Percentiles rank a stretch among this genome's conserved stretches.
phyloP scores from a whole-genome alignment of 2,888 invertebrate genomes.

The Sialis fuliginosa region DNA sequence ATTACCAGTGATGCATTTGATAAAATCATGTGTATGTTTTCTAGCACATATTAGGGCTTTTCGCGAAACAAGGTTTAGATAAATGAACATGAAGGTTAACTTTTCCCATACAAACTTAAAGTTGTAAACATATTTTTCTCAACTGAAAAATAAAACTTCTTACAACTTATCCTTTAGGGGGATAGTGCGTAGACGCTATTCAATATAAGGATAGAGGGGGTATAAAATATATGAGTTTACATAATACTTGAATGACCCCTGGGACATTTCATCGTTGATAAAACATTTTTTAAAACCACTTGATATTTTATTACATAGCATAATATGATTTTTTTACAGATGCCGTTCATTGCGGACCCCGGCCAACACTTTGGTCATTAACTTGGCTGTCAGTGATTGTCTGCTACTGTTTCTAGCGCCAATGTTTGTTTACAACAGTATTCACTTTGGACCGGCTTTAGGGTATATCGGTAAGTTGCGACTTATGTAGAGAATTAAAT shows the following conservation, averaged over 20 bases:
- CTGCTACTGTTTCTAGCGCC: constrained; percentile 55
- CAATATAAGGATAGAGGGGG: neutral
- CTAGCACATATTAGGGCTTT: too few species aligned
- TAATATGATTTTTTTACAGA: constrained; percentile 29
- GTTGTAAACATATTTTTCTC: neutral
- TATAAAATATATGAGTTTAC: neutral
- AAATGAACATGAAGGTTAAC: too few species aligned
- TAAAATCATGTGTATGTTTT: too few species aligned
- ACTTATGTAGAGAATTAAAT: too few species aligned
- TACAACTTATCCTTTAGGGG: neutral
- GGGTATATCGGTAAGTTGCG: constrained; percentile 43
- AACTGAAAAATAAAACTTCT: neutral
- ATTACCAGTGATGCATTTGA: too few species aligned
- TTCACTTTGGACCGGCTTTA: constrained; percentile 50
- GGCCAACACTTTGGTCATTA: constrained; percentile 55
- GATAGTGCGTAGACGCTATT: neutral
- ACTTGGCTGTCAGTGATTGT: constrained; percentile 58
- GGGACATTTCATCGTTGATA: neutral
- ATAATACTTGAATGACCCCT: neutral
- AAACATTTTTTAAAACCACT: neutral
- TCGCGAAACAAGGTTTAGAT: too few species aligned
- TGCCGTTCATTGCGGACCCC: constrained; percentile 53
- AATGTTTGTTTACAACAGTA: constrained; percentile 56
- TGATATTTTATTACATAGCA: neutral
- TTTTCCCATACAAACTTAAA: too few species aligned